Conservation (phyloP, 37 sponge, comb jelly and placozoan species). For the Petrosia ficiformis region DNA sequence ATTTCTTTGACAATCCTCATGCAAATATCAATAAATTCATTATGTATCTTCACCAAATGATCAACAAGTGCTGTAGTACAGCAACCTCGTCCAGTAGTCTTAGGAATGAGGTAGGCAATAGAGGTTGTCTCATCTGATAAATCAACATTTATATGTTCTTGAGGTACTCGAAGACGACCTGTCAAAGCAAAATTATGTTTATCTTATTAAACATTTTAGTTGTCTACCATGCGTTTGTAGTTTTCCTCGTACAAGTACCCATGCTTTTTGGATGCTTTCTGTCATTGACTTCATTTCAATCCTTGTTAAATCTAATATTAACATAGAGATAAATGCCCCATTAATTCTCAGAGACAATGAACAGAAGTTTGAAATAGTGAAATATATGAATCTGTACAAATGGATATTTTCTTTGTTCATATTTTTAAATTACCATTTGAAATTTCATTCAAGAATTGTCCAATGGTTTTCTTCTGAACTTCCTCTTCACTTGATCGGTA, state of each 20-base stretch:
- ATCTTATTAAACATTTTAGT: too few relatives aligned
- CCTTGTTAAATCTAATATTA: too few relatives aligned
- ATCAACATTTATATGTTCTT: neutral
- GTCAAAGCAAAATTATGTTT: too few relatives aligned
- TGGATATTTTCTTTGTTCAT: too few relatives aligned
- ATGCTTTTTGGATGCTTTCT: neutral
- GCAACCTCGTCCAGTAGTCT: too few relatives aligned
- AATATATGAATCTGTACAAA: too few relatives aligned
- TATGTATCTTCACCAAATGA: neutral
- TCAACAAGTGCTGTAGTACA: neutral
- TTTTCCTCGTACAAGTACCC: conserved; percentile 1
- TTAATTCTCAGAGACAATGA: too few relatives aligned
- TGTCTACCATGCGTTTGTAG: neutral
- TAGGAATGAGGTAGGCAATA: neutral
- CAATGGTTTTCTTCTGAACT: neutral
- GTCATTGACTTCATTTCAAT: neutral
- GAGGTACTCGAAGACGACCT: too few relatives aligned
- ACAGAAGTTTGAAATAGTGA: too few relatives aligned
- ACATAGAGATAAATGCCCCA: too few relatives aligned
- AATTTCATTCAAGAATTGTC: neutral
- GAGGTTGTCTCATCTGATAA: neutral
- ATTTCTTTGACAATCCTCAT: neutral
- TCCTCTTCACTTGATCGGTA: neutral
- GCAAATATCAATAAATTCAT: neutral
- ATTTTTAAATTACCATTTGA: neutral